Base-by-base conservation (phyloP, 92 coral and sea anemone species). In the Galaxea fascicularis region DNA sequence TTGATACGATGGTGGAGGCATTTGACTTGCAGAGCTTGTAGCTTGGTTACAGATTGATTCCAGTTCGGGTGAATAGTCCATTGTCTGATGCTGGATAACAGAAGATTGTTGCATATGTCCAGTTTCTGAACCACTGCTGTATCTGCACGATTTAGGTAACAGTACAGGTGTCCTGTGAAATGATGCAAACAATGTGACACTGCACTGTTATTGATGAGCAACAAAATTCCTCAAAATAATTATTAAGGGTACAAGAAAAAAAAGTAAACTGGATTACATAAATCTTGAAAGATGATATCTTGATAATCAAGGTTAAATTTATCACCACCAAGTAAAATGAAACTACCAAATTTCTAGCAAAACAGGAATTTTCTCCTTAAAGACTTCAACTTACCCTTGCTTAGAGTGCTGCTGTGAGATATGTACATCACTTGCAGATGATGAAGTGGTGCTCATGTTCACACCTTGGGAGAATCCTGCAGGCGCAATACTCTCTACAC, bases 41-140 rank as follows among this genome's bases (percentile, higher is more conserved):
- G 87, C 69, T 31, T 93, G 91, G 80, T 89, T 96, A 73, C 99
- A 92, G 59, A 97, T 89, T 8, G 95, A 88, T 53, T 93, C 95
- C 0, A 97, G 90, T 84, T 97, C 99, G 3, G 95, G 75, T 13
- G 98, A 94, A 66, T 91, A 94, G 64, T 94, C 98, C 65, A 90
- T 74, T 46, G 90, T 86, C 75, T 89, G 91, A 28, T 89, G 95
- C 31, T 84, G 94, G 22, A 77, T 28, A 26, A 89, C 74, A 8
- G 95, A 85, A 3, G 94, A 89, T 14, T 88, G 94, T 71, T 81
- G 87, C 56, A 82, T 45, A 49, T 80, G 85, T n/a, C 89, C 94
- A 51, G 71, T 89, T 70, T 85, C 91, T 45, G 91, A 71, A 67
- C 90, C 77, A 59, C 77, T 86, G 63, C 98, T 89, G 92, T 91